Percentiles rank a stretch among this genome's conserved stretches.
Conservation (phyloP, 2,113 vertebrate species). For the Nesospiza acunhae region DNA sequence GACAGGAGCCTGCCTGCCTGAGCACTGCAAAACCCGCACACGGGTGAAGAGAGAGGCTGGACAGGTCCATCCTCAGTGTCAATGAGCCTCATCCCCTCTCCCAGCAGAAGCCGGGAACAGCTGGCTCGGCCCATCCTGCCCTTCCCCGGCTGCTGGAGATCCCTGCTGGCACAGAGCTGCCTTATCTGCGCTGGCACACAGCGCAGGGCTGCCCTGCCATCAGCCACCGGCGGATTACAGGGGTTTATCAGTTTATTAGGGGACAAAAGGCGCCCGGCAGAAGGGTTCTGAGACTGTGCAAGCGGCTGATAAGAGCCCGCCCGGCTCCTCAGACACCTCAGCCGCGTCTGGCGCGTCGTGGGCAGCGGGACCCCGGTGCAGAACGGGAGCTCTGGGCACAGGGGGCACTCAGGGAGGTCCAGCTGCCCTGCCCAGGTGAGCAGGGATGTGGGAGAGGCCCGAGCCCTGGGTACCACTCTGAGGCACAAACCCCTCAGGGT, state of each 20-base stretch:
- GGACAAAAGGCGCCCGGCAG: conserved; percentile 57
- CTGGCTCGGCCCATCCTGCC: not conserved
- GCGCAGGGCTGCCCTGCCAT: conserved; percentile 5
- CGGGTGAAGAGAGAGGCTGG: not conserved
- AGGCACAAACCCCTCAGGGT: fast-evolving
- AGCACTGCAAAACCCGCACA: fast-evolving
- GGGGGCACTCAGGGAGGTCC: not conserved
- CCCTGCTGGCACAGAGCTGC: not conserved
- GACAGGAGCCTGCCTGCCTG: fast-evolving
- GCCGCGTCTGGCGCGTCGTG: not conserved
- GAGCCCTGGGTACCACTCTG: not conserved
- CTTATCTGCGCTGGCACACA: conserved; percentile 27
- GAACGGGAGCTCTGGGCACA: not conserved
- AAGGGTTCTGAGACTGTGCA: conserved; percentile 45
- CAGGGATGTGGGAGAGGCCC: fast-evolving
- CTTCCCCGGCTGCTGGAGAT: not conserved
- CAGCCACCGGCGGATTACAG: conserved; percentile 28
- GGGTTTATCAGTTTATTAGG: conserved; percentile 44
- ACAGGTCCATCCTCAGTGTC: not conserved
- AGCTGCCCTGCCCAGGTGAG: not conserved
- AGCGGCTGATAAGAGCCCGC: conserved; percentile 40
- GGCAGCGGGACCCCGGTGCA: not conserved
- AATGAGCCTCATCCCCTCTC: fast-evolving
- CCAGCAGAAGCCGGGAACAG: fast-evolving
- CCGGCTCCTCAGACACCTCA: not conserved